Base-by-base conservation (phyloP, 2,797 vertebrate genomes). In the Enteromius trimaculatus region DNA sequence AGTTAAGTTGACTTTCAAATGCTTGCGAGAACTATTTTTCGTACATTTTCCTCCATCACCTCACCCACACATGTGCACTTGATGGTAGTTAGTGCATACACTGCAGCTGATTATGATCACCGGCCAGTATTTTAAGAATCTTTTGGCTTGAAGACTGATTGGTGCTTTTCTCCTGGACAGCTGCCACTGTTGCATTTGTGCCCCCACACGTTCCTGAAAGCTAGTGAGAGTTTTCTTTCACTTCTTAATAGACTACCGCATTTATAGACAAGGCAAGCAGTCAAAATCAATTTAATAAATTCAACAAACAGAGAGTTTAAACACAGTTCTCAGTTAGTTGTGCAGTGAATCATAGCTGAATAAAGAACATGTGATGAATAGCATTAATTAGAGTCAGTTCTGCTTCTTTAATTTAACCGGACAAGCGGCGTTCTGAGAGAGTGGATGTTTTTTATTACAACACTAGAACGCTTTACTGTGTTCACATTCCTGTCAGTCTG, bases 211-310 rank as follows among this genome's bases (percentile, higher is more conserved):
- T 62, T 42, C 8, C 23, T 69, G 60, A 51, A 66, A 49, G 42
- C 58, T 77, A 68, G 58, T 65, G 55, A 64, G 19, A 34, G 14
- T 77, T 55, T 77, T 69, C 72, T 77, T 82, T n/a, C 58, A 82
- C 47, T 81, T 62, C 80, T 65, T 74, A 81, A 74, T 65, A 44
- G 34, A 77, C 37, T 49, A 21, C 3, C 2, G 3, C 64, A 82
- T 82, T 76, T 77, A 76, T 31, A 75, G 70, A 65, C 1, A 7
- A 64, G 14, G 42, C 55, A 64, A 49, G n/a, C 19, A 62, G 55
- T 14, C 80, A 47, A 65, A 64, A 62, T 81, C 29, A 29, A 17
- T 81, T 81, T 51, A 51, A 74, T 81, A 39, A 21, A 1, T 16
- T 74, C 44, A 72, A 34, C 42, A 74, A 19, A 47, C 16, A 51